A percentile compares a stretch with the other conserved stretches of the same genome.
Conservation (phyloP, 2,113 vertebrate genomes). For the Erythrocebus patas region DNA sequence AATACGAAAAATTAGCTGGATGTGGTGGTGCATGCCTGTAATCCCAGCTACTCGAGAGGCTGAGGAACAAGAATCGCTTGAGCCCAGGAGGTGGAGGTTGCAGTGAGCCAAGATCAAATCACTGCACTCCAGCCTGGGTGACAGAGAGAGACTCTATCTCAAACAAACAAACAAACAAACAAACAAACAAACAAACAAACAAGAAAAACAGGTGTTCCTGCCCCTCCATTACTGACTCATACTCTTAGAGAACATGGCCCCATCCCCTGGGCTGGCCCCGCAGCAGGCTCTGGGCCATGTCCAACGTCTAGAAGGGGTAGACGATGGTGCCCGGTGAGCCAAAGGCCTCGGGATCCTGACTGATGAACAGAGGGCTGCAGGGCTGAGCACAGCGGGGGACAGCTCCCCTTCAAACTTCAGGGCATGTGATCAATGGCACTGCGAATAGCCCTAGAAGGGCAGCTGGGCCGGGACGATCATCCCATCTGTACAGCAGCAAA, state of each 20-base stretch:
- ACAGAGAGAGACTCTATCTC: too few species aligned
- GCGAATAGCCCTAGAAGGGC: not conserved
- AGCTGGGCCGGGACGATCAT: accelerated
- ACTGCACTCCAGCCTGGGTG: too few species aligned
- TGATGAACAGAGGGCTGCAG: too few species aligned
- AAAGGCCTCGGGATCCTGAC: too few species aligned
- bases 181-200: not conserved
- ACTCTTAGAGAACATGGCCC: not conserved
- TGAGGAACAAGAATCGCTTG: too few species aligned
- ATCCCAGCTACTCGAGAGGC: too few species aligned
- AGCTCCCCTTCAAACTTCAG: not conserved
- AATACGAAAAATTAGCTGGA: too few species aligned
- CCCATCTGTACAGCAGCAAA: not conserved
- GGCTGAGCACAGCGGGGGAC: not conserved
- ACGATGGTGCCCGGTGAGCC: not conserved
- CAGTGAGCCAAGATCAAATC: too few species aligned
- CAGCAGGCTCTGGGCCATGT: not conserved
- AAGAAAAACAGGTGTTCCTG: not conserved
- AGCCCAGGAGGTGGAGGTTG: too few species aligned
- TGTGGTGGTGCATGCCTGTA: too few species aligned
- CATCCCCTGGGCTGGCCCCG: accelerated
- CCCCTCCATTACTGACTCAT: not conserved
- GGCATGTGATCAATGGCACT: not conserved
- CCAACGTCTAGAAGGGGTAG: not conserved
- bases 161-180: not conserved